Conservation (phyloP, 2,113 vertebrate genomes). For the Toxotes chatareus region DNA sequence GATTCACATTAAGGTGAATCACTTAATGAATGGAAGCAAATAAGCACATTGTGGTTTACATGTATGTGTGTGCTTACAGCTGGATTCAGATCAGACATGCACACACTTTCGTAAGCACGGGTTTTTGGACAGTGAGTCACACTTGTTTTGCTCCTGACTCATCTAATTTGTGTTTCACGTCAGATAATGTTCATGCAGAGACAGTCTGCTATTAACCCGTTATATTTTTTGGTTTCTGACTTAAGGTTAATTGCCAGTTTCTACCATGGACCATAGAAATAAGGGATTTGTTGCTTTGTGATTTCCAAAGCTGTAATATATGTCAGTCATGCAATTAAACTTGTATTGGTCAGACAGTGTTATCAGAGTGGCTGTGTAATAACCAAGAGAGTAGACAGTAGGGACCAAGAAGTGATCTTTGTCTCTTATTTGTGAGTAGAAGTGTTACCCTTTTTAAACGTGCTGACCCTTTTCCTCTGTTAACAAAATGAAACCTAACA, state of each 20-base stretch:
- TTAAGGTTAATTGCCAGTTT: not conserved
- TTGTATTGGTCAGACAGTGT: not conserved
- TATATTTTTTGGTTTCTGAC: slow-evolving; percentile 21
- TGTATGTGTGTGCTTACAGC: not conserved
- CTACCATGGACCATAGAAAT: not conserved
- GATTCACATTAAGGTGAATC: not conserved
- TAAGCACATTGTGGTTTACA: not conserved
- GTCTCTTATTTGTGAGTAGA: not conserved
- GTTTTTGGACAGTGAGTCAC: slow-evolving; percentile 5
- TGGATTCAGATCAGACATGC: not conserved
- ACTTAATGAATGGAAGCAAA: not conserved
- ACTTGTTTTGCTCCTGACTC: slow-evolving; percentile 9
- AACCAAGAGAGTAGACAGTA: not conserved
- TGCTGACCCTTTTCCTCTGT: not conserved
- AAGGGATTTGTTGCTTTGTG: not conserved
- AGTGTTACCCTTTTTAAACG: not conserved
- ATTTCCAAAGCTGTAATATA: slow-evolving; percentile 29
- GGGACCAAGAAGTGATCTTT: not conserved
- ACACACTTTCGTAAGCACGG: not conserved
- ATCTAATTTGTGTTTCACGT: slow-evolving; percentile 30
- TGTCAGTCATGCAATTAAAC: slow-evolving; percentile 27
- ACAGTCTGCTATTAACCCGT: slow-evolving; percentile 4
- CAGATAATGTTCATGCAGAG: slow-evolving; percentile 8
- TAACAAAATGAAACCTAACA: not conserved
- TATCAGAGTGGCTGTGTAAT: slow-evolving; percentile 20